Percentiles rank a stretch among this genome's conserved stretches.
Conservation (phyloP, 2,888 invertebrate genomes). For the Actias luna region DNA sequence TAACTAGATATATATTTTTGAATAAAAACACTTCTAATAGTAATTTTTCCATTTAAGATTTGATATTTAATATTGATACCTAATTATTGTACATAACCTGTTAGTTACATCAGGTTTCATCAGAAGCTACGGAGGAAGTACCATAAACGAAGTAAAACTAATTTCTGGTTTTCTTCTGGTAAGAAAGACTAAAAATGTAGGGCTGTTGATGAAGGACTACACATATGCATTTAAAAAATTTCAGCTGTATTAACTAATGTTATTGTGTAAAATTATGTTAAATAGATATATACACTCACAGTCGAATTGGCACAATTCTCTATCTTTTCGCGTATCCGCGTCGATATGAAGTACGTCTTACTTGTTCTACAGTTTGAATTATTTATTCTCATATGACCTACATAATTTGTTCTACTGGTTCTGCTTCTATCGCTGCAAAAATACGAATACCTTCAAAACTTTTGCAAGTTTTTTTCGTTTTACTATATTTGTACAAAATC, state of each 20-base stretch:
- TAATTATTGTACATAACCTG: neutral
- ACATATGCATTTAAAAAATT: too few species aligned
- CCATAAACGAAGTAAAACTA: conserved; percentile 3
- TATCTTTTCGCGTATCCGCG: neutral
- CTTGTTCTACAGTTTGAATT: neutral
- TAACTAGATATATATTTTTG: neutral
- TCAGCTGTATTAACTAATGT: neutral
- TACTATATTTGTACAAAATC: neutral
- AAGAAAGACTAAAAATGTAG: neutral
- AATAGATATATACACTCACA: neutral
- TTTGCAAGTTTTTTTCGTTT: neutral
- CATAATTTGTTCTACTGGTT: neutral
- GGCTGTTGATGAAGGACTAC: neutral
- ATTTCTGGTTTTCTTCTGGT: too few species aligned
- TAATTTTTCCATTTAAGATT: neutral
- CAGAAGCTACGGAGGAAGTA: conserved; percentile 12
- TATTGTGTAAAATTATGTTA: neutral
- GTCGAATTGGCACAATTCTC: neutral
- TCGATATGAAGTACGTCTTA: neutral
- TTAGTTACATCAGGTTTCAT: neutral
- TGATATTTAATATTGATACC: neutral
- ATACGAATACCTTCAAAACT: neutral
- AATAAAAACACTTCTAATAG: neutral
- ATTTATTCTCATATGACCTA: neutral
- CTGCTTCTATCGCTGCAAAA: neutral